A percentile compares a stretch with the other conserved stretches of the same genome.
These are phyloP conservation scores for Callitettix versicolor DNA, from an alignment of 1,140 invertebrate genomes.

Conservation along the genomic window DNA sequence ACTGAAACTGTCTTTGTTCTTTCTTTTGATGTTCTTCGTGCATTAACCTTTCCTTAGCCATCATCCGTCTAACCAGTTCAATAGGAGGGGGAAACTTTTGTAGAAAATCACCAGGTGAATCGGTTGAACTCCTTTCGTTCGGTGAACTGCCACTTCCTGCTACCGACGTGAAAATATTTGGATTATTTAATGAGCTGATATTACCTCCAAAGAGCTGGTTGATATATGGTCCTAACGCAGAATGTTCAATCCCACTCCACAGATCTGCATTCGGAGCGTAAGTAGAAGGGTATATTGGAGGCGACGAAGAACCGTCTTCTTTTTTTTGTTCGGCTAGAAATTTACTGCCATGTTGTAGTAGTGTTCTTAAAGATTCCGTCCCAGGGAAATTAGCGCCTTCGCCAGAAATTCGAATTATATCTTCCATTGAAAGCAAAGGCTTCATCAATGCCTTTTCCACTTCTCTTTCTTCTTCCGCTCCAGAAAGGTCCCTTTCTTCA, in stretches of 20 bases:
- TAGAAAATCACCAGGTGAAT: constrained; percentile 26
- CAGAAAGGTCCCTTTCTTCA: constrained; percentile 48
- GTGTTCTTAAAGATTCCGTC: constrained; percentile 43
- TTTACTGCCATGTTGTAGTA: constrained; percentile 41
- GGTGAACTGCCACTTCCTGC: constrained; percentile 3
- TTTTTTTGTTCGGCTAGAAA: constrained; percentile 14
- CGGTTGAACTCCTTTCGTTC: constrained; percentile 11
- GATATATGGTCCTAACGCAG: constrained; percentile 45
- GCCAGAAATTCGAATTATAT: constrained; percentile 46
- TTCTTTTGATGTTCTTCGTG: constrained; percentile 20
- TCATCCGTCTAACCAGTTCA: constrained; percentile 25
- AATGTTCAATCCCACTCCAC: constrained; percentile 42
- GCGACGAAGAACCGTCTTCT: constrained; percentile 16
- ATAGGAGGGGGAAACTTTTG: constrained; percentile 21
- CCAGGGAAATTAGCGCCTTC: constrained; percentile 32
- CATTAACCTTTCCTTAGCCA: constrained; percentile 23
- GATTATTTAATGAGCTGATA: background rate
- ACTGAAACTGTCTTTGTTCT: constrained; percentile 12
- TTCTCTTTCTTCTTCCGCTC: constrained; percentile 53
- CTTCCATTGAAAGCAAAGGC: constrained; percentile 45
- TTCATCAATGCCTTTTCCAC: constrained; percentile 46
- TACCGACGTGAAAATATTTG: constrained; percentile 13
- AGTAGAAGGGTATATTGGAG: constrained; percentile 17
- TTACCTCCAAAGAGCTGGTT: constrained; percentile 36
- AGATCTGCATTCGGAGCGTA: constrained; percentile 14